Evolutionary conservation across 2,888 invertebrate genomes (phyloP).

Genomic region (Napeogenes sylphis): DNA sequence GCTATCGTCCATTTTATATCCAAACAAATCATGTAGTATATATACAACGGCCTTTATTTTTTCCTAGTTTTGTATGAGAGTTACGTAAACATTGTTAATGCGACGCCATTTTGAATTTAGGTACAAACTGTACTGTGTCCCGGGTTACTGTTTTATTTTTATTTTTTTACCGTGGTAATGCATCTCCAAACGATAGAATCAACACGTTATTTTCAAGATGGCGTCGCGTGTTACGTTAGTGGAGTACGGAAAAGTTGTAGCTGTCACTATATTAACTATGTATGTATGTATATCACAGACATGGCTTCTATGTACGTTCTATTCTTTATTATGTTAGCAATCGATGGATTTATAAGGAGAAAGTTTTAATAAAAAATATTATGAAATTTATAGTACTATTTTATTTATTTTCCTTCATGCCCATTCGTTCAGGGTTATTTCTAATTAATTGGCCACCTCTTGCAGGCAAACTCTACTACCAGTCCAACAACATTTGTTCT

Average conservation of each 20-base stretch:
- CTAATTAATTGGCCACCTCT: too few species aligned
- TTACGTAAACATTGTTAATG: slow-evolving; percentile 22
- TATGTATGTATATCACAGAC: slow-evolving; percentile 61
- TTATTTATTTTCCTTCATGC: slow-evolving; percentile 34
- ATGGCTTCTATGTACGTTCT: slow-evolving; percentile 73
- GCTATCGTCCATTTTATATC: slow-evolving; percentile 46
- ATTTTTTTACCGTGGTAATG: slow-evolving; percentile 12
- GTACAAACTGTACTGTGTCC: slow-evolving; percentile 12
- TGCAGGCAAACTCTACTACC: too few species aligned
- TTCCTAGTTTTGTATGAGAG: slow-evolving; percentile 36
- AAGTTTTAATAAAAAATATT: slow-evolving; percentile 74
- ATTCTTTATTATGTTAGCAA: slow-evolving; percentile 70
- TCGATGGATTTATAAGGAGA: slow-evolving; percentile 77
- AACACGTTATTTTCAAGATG: slow-evolving; percentile 32
- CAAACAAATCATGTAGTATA: slow-evolving; percentile 47
- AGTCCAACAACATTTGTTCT: too few species aligned
- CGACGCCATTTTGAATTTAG: slow-evolving; percentile 28
- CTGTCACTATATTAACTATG: slow-evolving; percentile 46
- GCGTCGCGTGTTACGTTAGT: slow-evolving; percentile 40
- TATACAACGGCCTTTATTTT: slow-evolving; percentile 33
- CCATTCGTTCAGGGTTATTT: too few species aligned
- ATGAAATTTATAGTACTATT: slow-evolving; percentile 54
- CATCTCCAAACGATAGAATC: slow-evolving; percentile 18
- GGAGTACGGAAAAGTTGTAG: slow-evolving; percentile 40
- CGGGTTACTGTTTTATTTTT: slow-evolving; percentile 11